Evolutionary conservation across 2,888 invertebrate genomes (phyloP).

Genomic region (Tetragonula carbonaria): DNA sequence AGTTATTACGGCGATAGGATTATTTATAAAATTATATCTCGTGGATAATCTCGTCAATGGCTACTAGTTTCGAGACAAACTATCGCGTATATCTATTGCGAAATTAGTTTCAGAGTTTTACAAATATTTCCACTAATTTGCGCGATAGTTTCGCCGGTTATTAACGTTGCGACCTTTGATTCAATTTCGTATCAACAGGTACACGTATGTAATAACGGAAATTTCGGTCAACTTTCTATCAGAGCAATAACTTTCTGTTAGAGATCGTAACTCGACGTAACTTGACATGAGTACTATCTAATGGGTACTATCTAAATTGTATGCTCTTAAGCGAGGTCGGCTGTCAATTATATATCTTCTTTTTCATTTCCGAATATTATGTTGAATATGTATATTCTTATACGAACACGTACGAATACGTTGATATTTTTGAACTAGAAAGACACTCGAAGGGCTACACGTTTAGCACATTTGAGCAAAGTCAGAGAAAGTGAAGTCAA

Average conservation of each 20-base stretch:
- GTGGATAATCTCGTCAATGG: too few species aligned
- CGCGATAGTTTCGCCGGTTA: background rate
- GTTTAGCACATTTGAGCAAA: background rate
- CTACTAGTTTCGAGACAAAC: too few species aligned
- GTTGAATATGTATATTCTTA: background rate
- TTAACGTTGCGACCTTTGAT: background rate
- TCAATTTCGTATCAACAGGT: constrained; percentile 17
- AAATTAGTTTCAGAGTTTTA: background rate
- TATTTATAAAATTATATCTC: too few species aligned
- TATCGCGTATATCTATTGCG: background rate
- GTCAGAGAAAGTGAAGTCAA: background rate
- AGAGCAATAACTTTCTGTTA: constrained; percentile 10
- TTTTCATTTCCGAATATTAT: background rate
- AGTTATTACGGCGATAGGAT: background rate
- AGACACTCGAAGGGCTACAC: background rate
- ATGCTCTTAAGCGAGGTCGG: background rate
- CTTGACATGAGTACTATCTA: background rate
- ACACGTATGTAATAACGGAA: background rate
- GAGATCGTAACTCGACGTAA: background rate
- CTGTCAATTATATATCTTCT: background rate
- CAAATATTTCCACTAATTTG: background rate
- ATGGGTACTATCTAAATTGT: background rate
- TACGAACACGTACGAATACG: too few species aligned
- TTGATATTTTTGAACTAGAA: background rate
- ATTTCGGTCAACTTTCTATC: constrained; percentile 4